Evolutionary conservation across 2,113 vertebrate genomes (phyloP), one percentile per base, ranked within the genome.

Genomic region (Rana temporaria): DNA sequence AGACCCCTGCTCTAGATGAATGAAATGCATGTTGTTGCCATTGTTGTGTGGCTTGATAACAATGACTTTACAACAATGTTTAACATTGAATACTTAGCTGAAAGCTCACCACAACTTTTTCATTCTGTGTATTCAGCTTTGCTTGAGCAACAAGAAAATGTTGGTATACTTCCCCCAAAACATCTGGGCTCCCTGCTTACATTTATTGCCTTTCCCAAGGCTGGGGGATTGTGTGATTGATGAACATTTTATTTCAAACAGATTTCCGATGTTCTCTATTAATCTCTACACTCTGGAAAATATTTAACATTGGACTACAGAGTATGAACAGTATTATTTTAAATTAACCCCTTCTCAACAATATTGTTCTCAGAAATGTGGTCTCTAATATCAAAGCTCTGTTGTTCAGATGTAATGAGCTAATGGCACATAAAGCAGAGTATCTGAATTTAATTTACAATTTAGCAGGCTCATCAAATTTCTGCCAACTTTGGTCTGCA

Each of bases 211-310:
- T 76, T 65, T 73, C 48, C 26, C 22, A 74, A 42, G 26, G 20
- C 64, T 53, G 2, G 48, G 34, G 30, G 22, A 57, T 30, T 48
- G 63, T 48, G 53, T 59, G 63, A 82, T 59, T 82, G 70, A 82
- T 75, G 80, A 56, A 24, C 3, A 56, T n/a, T 60, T 82, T 14
- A 82, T 75, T 82, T 66, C 62, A 67, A 75, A 75, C 80, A 82
- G 70, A 82, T 82, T 75, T 30, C 18, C 57, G 26, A 68, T 42
- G 76, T 78, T 78, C 48, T 66, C 9, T 16, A 74, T 78, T 78
- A 65, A 66, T 67, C 9, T 55, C 12, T 17, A 24, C 38, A 64
- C 22, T 11, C 22, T 57, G 79, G 70, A 63, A 74, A 81, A 57
- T 74, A 72, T 62, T 55, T 22, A 8, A 0, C 53, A 67, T 14